Percentiles rank a stretch among this genome's conserved stretches.
Conservation (phyloP, 2,888 invertebrate species). For the Stenotaenia linearis region DNA sequence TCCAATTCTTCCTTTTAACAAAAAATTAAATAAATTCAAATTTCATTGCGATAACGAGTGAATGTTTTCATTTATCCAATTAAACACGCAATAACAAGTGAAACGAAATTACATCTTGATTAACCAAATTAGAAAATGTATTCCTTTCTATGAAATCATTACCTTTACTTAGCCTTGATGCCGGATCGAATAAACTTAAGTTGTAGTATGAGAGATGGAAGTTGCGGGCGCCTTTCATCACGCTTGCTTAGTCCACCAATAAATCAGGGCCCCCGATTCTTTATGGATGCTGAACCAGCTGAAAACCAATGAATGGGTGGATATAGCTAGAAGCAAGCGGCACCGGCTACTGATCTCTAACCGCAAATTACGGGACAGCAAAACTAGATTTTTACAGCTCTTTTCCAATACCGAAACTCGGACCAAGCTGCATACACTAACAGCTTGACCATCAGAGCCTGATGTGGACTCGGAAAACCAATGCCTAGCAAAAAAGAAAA, state of each 20-base stretch:
- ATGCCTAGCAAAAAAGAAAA: background rate
- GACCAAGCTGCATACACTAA: background rate
- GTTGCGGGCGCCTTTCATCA: background rate
- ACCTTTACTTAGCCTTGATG: background rate
- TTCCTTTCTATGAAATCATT: background rate
- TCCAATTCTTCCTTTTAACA: background rate
- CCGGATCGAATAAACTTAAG: background rate
- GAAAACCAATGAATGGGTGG: slow-evolving; percentile 19
- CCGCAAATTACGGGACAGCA: slow-evolving; percentile 7
- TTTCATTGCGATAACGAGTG: background rate
- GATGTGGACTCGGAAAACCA: background rate
- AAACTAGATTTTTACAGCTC: slow-evolving; percentile 11
- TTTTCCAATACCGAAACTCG: background rate
- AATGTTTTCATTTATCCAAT: background rate
- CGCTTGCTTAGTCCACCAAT: background rate
- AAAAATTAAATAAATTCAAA: background rate
- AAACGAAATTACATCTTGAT: background rate
- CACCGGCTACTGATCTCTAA: background rate
- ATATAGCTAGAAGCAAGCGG: background rate
- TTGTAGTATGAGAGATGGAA: background rate
- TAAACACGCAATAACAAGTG: background rate
- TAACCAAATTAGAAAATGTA: background rate
- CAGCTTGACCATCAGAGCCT: background rate
- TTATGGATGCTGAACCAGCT: slow-evolving; percentile 14
- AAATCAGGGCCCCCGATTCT: background rate